Conservation (phyloP, 2,797 vertebrate species). For the Falco rusticolus region DNA sequence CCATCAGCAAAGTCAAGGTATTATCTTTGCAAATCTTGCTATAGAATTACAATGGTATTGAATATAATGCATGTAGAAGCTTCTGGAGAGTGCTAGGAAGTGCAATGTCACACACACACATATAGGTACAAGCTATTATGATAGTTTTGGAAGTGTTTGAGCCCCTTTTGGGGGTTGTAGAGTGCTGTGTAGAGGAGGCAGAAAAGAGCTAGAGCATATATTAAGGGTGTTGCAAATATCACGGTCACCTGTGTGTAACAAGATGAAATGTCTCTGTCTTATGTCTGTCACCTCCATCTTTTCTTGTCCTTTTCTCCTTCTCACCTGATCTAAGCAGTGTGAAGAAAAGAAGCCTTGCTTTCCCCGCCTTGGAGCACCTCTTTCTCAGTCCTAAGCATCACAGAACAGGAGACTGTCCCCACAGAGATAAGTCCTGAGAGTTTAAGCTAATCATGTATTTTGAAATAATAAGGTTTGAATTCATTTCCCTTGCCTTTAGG, state of each 20-base stretch:
- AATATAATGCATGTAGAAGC: not conserved
- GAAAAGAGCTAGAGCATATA: not conserved
- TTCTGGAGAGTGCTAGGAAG: not conserved
- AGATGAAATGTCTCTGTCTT: not conserved
- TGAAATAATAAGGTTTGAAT: constrained; percentile 21
- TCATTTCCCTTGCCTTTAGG: constrained; percentile 30
- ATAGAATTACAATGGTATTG: not conserved
- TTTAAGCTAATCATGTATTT: constrained; percentile 1
- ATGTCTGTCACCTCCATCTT: not conserved
- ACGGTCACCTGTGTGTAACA: not conserved
- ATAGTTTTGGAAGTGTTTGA: not conserved
- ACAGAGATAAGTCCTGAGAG: not conserved
- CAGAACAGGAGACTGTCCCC: not conserved
- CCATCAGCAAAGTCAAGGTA: not conserved
- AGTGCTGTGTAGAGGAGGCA: not conserved
- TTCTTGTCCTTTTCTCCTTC: not conserved
- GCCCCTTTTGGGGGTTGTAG: not conserved
- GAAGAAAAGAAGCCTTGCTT: not conserved
- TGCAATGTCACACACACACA: not conserved
- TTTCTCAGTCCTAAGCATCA: not conserved
- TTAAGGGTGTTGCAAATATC: not conserved
- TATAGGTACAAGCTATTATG: not conserved
- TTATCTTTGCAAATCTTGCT: not conserved
- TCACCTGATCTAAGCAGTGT: not conserved
- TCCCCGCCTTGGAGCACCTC: not conserved